phyloP scores from a whole-genome alignment of 2,113 vertebrate species.

The Laticauda colubrina region DNA sequence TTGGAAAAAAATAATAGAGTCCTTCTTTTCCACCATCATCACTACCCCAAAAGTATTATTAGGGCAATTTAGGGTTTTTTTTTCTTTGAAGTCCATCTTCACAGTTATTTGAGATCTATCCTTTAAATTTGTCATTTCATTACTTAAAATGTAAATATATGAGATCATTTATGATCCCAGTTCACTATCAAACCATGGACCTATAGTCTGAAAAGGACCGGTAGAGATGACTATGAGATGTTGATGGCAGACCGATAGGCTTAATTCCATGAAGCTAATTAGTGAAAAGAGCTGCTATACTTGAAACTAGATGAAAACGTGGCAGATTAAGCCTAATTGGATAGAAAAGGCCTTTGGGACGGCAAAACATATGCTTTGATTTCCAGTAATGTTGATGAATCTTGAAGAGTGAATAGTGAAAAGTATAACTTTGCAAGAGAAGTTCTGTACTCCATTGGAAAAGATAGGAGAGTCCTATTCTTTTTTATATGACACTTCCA shows the following conservation, averaged over 20 bases:
- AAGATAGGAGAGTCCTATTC: background rate
- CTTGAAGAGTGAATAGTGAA: background rate
- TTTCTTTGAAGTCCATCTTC: background rate
- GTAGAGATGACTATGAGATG: background rate
- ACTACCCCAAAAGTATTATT: background rate
- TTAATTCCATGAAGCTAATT: background rate
- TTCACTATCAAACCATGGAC: background rate
- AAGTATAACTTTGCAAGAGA: background rate
- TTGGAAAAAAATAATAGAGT: background rate
- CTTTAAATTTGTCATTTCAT: background rate
- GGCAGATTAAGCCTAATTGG: background rate
- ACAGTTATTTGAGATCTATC: background rate
- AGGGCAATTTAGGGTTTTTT: background rate
- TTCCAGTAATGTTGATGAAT: background rate
- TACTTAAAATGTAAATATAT: background rate
- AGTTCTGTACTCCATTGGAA: background rate
- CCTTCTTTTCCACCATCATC: background rate
- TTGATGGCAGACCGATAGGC: background rate
- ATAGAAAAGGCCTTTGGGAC: background rate
- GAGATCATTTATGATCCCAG: background rate
- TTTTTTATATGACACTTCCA: slow-evolving; percentile 1
- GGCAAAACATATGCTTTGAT: background rate
- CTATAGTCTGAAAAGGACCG: background rate
- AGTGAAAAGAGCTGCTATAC: background rate
- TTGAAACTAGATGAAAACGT: background rate